phyloP scores from a whole-genome alignment of 2,888 invertebrate genomes.

The Aphidoletes aphidimyza region DNA sequence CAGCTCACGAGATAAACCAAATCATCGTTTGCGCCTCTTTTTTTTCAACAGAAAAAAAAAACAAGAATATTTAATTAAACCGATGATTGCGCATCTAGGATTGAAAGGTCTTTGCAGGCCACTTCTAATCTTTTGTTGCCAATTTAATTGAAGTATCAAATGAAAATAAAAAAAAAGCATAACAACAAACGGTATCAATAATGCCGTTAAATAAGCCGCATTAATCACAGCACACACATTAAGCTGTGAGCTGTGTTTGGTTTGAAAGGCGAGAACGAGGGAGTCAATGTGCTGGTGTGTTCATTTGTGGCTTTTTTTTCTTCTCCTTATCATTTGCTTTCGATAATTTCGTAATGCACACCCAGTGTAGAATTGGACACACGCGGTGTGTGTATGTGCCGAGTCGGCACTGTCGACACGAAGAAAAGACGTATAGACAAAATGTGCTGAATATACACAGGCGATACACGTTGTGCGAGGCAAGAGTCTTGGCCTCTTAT shows the following conservation, averaged over 20 bases:
- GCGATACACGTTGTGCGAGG: no score
- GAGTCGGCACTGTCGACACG: neutral
- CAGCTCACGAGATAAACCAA: constrained; percentile 23
- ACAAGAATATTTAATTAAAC: constrained; percentile 42
- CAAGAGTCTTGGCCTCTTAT: neutral
- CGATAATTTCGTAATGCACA: constrained; percentile 38
- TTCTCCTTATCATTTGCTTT: constrained; percentile 15
- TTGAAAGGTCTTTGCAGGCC: constrained; percentile 35
- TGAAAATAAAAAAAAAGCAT: neutral
- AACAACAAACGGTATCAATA: constrained; percentile 23
- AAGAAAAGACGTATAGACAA: neutral
- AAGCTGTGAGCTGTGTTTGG: neutral
- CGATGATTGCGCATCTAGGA: constrained; percentile 19
- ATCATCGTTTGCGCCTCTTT: neutral
- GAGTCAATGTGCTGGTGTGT: neutral
- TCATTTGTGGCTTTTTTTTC: constrained; percentile 42
- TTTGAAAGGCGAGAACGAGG: no score
- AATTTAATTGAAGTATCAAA: constrained; percentile 6
- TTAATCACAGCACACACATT: constrained; percentile 4
- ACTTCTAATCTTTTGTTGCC: constrained; percentile 41
- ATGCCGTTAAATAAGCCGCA: constrained; percentile 16
- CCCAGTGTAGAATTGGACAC: constrained; percentile 41
- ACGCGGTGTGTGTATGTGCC: constrained; percentile 30
- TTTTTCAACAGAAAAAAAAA: neutral
- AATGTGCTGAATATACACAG: neutral